A percentile compares a stretch with the other conserved stretches of the same genome.
phyloP scores from a whole-genome alignment of 2,797 vertebrate species.

The Dermochelys coriacea region DNA sequence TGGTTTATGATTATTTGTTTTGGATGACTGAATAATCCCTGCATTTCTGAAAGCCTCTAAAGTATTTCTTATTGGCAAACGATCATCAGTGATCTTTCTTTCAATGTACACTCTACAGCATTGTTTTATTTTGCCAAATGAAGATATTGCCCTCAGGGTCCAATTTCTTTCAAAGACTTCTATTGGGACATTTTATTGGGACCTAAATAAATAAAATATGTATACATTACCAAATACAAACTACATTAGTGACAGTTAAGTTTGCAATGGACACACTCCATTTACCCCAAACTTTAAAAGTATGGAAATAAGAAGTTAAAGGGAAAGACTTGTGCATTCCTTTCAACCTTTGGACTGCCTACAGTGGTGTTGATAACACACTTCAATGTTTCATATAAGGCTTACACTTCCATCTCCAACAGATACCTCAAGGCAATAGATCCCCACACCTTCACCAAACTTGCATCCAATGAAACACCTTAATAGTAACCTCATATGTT shows the following conservation, averaged over 20 bases:
- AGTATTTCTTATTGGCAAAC: conserved; percentile 18
- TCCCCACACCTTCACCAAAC: background rate
- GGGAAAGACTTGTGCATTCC: background rate
- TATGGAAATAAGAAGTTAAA: background rate
- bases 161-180: background rate
- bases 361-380: background rate
- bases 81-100: background rate
- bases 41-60: background rate
- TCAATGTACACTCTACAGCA: background rate
- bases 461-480: background rate
- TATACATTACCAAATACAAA: background rate
- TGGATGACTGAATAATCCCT: conserved; percentile 16
- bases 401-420: background rate
- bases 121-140: conserved; percentile 10
- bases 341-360: background rate
- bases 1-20: conserved; percentile 45
- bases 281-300: background rate
- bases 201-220: background rate
- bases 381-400: background rate
- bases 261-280: background rate
- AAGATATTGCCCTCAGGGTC: background rate
- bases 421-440: background rate
- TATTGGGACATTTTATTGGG: background rate
- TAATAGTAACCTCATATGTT: background rate
- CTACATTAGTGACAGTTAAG: background rate